These are phyloP conservation scores for Microchrysa polita DNA, from an alignment of 2,888 invertebrate genomes.

Conservation along the genomic window DNA sequence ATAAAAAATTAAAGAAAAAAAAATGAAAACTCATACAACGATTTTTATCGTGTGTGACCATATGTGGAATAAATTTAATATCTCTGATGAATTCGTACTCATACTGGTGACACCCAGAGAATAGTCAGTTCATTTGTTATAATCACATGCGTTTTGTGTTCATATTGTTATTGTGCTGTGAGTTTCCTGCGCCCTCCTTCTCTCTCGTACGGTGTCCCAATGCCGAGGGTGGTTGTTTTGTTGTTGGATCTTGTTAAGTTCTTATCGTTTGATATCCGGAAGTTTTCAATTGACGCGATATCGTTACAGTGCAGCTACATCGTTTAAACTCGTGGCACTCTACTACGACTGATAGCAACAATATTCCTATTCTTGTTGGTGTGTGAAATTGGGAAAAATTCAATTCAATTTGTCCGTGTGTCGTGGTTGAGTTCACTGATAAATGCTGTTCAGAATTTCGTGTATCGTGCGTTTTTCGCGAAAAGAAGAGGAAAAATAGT, in stretches of 20 bases:
- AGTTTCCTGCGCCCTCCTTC: slow-evolving; percentile 22
- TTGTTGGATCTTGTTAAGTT: slow-evolving; percentile 1
- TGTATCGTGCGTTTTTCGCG: slow-evolving; percentile 15
- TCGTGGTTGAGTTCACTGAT: slow-evolving; percentile 9
- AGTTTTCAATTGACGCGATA: slow-evolving; percentile 36
- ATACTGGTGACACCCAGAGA: too few species aligned
- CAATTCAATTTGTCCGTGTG: too few species aligned
- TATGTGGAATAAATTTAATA: slow-evolving; percentile 32
- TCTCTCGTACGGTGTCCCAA: not conserved
- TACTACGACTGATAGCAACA: too few species aligned
- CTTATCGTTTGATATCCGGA: slow-evolving; percentile 29
- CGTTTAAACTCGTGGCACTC: too few species aligned
- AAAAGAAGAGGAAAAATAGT: not conserved
- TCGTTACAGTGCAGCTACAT: too few species aligned
- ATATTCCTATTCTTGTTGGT: too few species aligned
- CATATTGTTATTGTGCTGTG: too few species aligned
- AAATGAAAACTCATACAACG: not conserved
- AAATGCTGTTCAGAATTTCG: slow-evolving; percentile 2
- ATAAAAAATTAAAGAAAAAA: too few species aligned
- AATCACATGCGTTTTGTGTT: slow-evolving; percentile 18
- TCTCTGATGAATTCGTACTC: not conserved
- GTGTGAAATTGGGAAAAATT: too few species aligned
- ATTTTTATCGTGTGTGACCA: slow-evolving; percentile 6
- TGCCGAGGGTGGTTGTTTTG: slow-evolving; percentile 19
- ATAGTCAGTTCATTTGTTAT: slow-evolving; percentile 22